A percentile compares a stretch with the other conserved stretches of the same genome.
Evolutionary conservation across 2,797 vertebrate genomes (phyloP).

Genomic region (Platalea minor): DNA sequence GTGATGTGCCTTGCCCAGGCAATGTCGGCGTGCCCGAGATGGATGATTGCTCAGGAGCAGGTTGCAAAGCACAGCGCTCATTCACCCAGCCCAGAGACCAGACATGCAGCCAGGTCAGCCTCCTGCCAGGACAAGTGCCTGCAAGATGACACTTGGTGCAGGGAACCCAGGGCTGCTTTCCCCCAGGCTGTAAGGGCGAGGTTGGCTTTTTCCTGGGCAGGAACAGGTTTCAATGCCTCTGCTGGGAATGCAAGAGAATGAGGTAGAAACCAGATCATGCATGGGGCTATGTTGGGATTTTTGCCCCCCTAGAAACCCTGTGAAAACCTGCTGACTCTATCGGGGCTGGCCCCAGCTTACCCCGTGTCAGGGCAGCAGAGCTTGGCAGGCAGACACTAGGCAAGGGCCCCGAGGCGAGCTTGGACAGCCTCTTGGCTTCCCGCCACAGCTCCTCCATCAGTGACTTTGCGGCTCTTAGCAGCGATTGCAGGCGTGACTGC

Average conservation of each 20-base stretch:
- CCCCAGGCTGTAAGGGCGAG: rapidly evolving
- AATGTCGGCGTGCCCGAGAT: not conserved
- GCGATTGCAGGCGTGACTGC: slow-evolving; percentile 22
- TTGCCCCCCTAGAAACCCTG: not conserved
- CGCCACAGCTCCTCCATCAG: slow-evolving; percentile 25
- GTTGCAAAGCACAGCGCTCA: not conserved
- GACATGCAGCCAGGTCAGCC: not conserved
- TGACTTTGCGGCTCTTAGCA: slow-evolving; percentile 1
- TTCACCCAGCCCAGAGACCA: not conserved
- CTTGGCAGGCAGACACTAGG: not conserved
- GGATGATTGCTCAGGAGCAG: not conserved
- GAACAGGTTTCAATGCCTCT: not conserved
- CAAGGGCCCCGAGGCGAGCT: not conserved
- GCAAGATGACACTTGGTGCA: not conserved
- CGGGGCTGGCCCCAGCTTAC: not conserved
- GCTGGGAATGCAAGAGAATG: not conserved
- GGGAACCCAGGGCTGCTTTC: not conserved
- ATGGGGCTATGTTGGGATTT: not conserved
- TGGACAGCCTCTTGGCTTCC: slow-evolving; percentile 31
- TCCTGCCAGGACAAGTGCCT: not conserved
- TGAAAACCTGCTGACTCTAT: not conserved
- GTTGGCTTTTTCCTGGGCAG: not conserved
- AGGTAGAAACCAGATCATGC: not conserved
- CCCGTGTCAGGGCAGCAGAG: not conserved
- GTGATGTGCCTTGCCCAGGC: not conserved